Conservation (phyloP, 2,113 vertebrate species). For the Mohoua ochrocephala region DNA sequence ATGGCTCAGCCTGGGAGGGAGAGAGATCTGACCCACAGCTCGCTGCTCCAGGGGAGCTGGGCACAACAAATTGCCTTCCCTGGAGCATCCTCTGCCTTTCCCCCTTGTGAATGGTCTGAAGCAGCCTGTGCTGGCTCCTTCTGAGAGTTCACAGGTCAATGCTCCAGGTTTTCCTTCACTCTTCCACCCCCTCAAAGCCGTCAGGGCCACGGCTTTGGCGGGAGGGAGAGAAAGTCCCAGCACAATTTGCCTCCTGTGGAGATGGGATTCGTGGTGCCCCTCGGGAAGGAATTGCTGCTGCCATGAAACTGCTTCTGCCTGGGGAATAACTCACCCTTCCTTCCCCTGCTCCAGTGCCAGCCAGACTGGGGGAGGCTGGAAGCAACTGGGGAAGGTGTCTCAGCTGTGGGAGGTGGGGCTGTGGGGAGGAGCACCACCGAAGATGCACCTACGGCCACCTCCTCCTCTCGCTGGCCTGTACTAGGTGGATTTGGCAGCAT, state of each 20-base stretch:
- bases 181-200: neutral
- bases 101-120: neutral
- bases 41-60: neutral
- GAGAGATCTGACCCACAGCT: neutral
- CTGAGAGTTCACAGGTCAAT: neutral
- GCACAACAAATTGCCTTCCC: neutral
- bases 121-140: neutral
- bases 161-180: neutral
- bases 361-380: neutral
- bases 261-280: constrained; percentile 1
- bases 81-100: neutral
- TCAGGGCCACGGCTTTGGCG: neutral
- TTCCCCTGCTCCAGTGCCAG: neutral
- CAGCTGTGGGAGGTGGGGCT: neutral
- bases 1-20: neutral
- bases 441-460: neutral
- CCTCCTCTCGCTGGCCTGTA: neutral
- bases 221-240: constrained; percentile 24
- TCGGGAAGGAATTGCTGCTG: constrained; percentile 47
- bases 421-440: neutral
- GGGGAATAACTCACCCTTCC: neutral
- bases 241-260: constrained; percentile 26
- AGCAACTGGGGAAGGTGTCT: neutral
- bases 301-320: neutral
- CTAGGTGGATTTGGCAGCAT: neutral